phyloP scores from a whole-genome alignment of 2,888 invertebrate species.

The Cataglyphis altisquamis region DNA sequence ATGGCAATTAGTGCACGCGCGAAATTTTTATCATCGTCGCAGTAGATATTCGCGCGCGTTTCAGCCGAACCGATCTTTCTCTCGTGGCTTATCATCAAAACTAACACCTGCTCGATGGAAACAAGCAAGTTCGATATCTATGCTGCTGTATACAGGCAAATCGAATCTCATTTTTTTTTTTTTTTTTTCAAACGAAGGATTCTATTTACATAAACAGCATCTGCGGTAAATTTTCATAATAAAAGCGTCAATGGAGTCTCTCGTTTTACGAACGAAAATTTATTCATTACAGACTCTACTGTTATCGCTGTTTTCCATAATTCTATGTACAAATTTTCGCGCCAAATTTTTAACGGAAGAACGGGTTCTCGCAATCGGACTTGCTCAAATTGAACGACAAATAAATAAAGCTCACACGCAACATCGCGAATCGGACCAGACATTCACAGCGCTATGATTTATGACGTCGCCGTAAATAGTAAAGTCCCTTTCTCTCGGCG shows the following conservation, averaged over 20 bases:
- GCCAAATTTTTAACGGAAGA: slow-evolving; percentile 32
- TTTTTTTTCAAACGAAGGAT: not conserved
- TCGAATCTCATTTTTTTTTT: slow-evolving; percentile 9
- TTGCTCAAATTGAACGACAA: slow-evolving; percentile 45
- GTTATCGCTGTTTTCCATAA: not conserved
- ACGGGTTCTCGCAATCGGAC: slow-evolving; percentile 56
- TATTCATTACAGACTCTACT: slow-evolving; percentile 15
- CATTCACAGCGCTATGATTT: slow-evolving; percentile 70
- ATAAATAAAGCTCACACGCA: slow-evolving; percentile 55
- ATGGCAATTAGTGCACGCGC: slow-evolving; percentile 72
- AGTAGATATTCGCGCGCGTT: not conserved
- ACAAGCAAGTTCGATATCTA: slow-evolving; percentile 22
- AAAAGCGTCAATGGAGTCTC: not conserved
- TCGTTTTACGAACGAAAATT: slow-evolving; percentile 2
- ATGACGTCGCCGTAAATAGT: slow-evolving; percentile 69
- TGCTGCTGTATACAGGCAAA: not conserved
- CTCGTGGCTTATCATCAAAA: slow-evolving; percentile 52
- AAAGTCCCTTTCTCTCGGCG: slow-evolving; percentile 53
- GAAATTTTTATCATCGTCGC: slow-evolving; percentile 70
- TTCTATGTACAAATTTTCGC: slow-evolving; percentile 8
- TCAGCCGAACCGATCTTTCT: slow-evolving; percentile 36
- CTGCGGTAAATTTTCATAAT: slow-evolving; percentile 10
- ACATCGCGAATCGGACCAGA: slow-evolving; percentile 62
- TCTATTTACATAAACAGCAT: not conserved
- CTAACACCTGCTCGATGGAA: slow-evolving; percentile 55